Evolutionary conservation across 2,797 vertebrate species (phyloP), one percentile per base, ranked within the genome.

Genomic region (Lepilemur ruficaudatus): DNA sequence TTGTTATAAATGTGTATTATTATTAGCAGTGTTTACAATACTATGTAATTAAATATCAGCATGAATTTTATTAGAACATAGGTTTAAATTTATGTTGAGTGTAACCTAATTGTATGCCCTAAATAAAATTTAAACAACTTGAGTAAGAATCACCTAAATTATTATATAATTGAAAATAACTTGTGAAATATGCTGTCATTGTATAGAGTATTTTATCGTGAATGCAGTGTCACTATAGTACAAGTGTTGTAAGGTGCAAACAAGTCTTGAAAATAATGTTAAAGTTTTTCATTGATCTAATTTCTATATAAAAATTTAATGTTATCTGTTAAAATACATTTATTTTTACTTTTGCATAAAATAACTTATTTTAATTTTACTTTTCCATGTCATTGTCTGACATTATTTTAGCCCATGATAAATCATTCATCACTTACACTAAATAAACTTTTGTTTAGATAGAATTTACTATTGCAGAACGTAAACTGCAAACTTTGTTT

Each of bases 401-500:
- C 55, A 32, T 18, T 52, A 76, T 91, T 81, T 75, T 89, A 38
- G 4, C 50, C 15, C 80, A 81, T 72, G 32, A 94, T 94, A 94
- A 94, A 91, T 57, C 0, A 7, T 88, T 70, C 25, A 28, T 76
- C 0, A 46, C 4, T 85, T 94, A 41, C 2, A 78, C 1, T 38
- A 93, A 94, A n/a, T 25, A 15, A 30, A 67, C 82, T 86, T 69
- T 17, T 67, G 73, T 65, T 93, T 75, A 91, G 61, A 50, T 3
- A 63, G 5, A 91, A 93, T 14, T 48, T 91, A 41, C 84, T 90
- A 55, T 79, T 35, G 41, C 65, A 17, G 35, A 92, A 70, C 88
- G 89, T 75, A 91, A 91, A 32, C 2, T 93, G 38, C 48, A 38
- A 95, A 7, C 65, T 95, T 95, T 93, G 48, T 79, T 98, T 91